Evolutionary conservation across 2,113 vertebrate species (phyloP), one percentile per base, ranked within the genome.

Genomic region (Meleagris gallopavo): DNA sequence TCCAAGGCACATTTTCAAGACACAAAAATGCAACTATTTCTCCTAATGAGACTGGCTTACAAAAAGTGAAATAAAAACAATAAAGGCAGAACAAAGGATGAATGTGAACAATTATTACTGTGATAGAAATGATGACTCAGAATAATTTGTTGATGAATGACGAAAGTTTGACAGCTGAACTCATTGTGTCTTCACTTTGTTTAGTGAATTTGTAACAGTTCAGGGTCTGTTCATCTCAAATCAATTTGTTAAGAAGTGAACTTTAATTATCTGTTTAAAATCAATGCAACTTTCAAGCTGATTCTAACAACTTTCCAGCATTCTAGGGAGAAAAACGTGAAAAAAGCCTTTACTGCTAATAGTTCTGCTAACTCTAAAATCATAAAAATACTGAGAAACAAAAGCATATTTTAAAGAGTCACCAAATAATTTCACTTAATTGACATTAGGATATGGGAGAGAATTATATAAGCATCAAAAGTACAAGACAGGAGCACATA

Each of bases 191-290:
- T 89, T 94, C 32, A 55, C 25, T 91, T 93, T 76, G 27, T 61
- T 91, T 75, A 90, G 27, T 64, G 65, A 78, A 87, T 88, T 93
- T 72, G 11, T 40, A 62, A 24, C 30, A 57, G 36, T 90, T 88
- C 58, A 62, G 45, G 13, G 36, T 20, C 62, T 82, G 46, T 58
- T 94, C 66, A 83, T 52, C 25, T 77, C 60, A 65, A 93, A 95
- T 81, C 46, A 60, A 50, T 86, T 92, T 83, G 32, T 75, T 81
- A 80, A 58, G 46, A 96, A 96, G 81, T 54, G 2, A 92, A 94
- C 27, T 94, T 89, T 38, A 93, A 91, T 93, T 89, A 89, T 78
- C 92, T 93, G 45, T 82, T 96, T 79, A 14, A 83, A 92, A 89
- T 75, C 48, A 87, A 65, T 82, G n/a, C 5, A 66, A 86, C 22